Evolutionary conservation across 2,888 invertebrate species (phyloP), one percentile per base, ranked within the genome.

Genomic region (Leptopilina drosophilae): DNA sequence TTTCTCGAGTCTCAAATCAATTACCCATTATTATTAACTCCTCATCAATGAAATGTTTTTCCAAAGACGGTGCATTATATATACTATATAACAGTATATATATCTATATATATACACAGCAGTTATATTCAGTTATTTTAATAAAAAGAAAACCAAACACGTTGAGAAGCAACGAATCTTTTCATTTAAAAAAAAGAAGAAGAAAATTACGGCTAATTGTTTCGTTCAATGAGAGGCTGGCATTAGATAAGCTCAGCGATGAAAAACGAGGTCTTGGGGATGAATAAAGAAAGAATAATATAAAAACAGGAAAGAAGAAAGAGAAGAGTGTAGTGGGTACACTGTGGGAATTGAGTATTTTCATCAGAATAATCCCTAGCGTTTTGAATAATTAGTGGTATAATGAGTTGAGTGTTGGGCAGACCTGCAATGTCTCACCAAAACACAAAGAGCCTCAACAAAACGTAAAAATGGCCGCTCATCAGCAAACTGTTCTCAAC

Each of bases 341-440:
- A 73, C 79, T 85, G 85, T 88, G 87, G 86, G 86, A 87, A 88
- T 87, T 86, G 85, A 87, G 87, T 88, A 87, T 87, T 89, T 90
- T 88, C 82, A 83, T 85, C 82, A 83, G 86, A 88, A 87, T 86
- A 88, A 86, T 86, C 83, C 85, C 85, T 83, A 86, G 88, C 88
- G 90, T 89, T 90, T 87, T 89, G 89, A 91, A 91, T 91, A 91
- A 91, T 91, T 91, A 91, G 91, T 90, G 88, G 88, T 90, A 91
- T 91, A 91, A 91, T 91, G 91, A 91, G 90, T 87, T 89, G 89
- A 91, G 91, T 91, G 91, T 90, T 87, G 90, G 88, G 87, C 88
- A 89, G 89, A 89, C 88, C 89, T 89, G 90, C 88, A 88, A 89
- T 88, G 91, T 90, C 90, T 90, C 90, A 89, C 89, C 88, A 88